Percentiles rank a stretch among this genome's conserved stretches.
phyloP scores from a whole-genome alignment of 2,113 vertebrate species.

The Apteryx mantelli region DNA sequence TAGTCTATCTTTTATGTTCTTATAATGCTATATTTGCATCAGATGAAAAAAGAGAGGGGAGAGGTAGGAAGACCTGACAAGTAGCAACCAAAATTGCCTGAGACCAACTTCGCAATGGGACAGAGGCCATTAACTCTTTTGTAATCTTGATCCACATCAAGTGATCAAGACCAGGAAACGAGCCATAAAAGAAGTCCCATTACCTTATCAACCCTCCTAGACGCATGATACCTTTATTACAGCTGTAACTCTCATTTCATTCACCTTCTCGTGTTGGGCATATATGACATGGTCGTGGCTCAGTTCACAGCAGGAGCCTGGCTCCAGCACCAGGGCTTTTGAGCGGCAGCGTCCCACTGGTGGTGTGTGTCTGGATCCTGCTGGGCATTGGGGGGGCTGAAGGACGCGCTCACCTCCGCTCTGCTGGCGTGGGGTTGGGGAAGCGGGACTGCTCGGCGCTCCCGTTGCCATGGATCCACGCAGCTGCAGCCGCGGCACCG shows the following conservation, averaged over 20 bases:
- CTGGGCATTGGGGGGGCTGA: rapidly evolving
- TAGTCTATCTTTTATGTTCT: background rate
- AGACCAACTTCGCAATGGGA: background rate
- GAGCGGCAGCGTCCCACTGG: rapidly evolving
- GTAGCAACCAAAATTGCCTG: background rate
- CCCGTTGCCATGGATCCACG: background rate
- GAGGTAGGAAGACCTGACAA: background rate
- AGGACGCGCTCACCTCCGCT: background rate
- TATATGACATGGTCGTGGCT: background rate
- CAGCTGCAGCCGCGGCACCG: rapidly evolving
- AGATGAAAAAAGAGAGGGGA: background rate
- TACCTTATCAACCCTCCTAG: conserved; percentile 35
- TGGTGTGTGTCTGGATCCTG: background rate
- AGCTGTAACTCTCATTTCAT: conserved; percentile 15
- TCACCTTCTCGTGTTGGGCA: background rate
- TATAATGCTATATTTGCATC: background rate
- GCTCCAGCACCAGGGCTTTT: background rate
- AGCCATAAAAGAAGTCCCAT: background rate
- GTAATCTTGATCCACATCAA: conserved; percentile 15
- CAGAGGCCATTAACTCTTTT: conserved; percentile 1
- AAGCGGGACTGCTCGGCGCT: rapidly evolving
- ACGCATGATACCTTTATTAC: conserved; percentile 15
- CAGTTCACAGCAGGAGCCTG: background rate
- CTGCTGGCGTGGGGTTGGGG: rapidly evolving
- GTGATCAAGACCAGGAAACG: conserved; percentile 15